Base-by-base conservation (phyloP, 2,888 invertebrate species). In the Parelbella ahira region DNA sequence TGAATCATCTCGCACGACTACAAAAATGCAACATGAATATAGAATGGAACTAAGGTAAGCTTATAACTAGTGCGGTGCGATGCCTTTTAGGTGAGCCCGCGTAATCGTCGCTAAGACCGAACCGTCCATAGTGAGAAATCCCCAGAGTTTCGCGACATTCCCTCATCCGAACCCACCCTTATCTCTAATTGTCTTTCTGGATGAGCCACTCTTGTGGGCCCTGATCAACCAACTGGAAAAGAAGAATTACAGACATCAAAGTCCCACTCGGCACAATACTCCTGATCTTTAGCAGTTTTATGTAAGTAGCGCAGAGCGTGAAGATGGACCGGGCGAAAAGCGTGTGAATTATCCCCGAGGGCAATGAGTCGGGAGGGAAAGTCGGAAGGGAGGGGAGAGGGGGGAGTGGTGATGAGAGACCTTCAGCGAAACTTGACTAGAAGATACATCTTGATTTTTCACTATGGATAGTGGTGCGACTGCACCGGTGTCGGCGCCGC, bases 181-280 rank as follows among this genome's bases (percentile, higher is more conserved):
- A 81, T 72, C 64, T 78, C 81, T 87, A 87, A 87, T 87, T 87
- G 83, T 87, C 87, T 87, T 87, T 87, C 86, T 81, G 87, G 81
- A 87, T 73, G 75, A 87, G 86, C 87, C 87, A 87, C 83, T 87
- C 87, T 84, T 86, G 84, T 79, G 83, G 83, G 75, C 84, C 87
- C 86, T 87, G 87, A 84, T 87, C 87, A 83, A 87, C 86, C 86
- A 87, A 80, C 86, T 87, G 86, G 79, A 87, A 87, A 86, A 87
- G 84, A 87, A 86, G 82, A 86, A 86, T 66, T 67, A 69, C 81
- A 86, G 84, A 81, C 81, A 82, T 86, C 32, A 77, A 74, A 84
- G 81, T 82, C 84, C 83, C 82, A 75, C 75, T 83, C 80, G 83
- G 80, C 83, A 79, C 70, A 77, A 66, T 48, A 50, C 48, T 56